Percentiles rank a stretch among this genome's conserved stretches.
These are phyloP conservation scores for Castor canadensis DNA, from an alignment of 2,113 vertebrate species.

Conservation along the genomic window DNA sequence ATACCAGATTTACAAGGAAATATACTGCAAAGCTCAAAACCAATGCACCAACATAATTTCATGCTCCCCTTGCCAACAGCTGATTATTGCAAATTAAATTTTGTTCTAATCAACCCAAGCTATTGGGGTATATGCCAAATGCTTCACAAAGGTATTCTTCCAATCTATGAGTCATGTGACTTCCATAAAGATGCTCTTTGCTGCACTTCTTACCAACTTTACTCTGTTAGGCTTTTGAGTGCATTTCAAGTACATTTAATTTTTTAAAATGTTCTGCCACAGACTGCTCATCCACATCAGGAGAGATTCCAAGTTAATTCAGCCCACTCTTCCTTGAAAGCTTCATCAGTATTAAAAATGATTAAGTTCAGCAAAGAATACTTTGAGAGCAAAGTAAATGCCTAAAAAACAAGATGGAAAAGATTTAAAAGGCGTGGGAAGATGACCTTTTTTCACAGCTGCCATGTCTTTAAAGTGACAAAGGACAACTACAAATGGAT, in stretches of 20 bases:
- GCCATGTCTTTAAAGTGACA: neutral
- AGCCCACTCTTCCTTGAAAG: constrained; percentile 61
- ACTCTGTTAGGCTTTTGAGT: constrained; percentile 48
- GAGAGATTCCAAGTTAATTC: constrained; percentile 48
- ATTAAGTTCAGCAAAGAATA: constrained; percentile 51
- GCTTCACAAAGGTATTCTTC: constrained; percentile 46
- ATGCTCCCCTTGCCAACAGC: constrained; percentile 58
- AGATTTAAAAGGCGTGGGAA: neutral
- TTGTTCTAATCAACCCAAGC: constrained; percentile 67
- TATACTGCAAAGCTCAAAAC: constrained; percentile 53
- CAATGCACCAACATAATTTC: constrained; percentile 52
- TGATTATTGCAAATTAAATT: constrained; percentile 74
- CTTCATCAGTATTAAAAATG: constrained; percentile 40
- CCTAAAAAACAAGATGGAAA: neutral
- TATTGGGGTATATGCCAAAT: constrained; percentile 43
- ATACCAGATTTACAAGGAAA: constrained; percentile 47
- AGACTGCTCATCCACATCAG: constrained; percentile 53
- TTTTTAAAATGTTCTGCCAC: constrained; percentile 49
- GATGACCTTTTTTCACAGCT: neutral
- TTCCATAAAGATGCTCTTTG: constrained; percentile 29
- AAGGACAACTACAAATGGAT: neutral
- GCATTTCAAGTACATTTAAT: constrained; percentile 61
- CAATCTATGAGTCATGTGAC: constrained; percentile 33
- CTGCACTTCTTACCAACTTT: constrained; percentile 51
- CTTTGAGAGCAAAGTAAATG: constrained; percentile 50